Percentiles rank a stretch among this genome's conserved stretches.
These are phyloP conservation scores for Beroe forskalii DNA, from an alignment of 37 sponge, comb jelly and placozoan genomes.

Conservation along the genomic window DNA sequence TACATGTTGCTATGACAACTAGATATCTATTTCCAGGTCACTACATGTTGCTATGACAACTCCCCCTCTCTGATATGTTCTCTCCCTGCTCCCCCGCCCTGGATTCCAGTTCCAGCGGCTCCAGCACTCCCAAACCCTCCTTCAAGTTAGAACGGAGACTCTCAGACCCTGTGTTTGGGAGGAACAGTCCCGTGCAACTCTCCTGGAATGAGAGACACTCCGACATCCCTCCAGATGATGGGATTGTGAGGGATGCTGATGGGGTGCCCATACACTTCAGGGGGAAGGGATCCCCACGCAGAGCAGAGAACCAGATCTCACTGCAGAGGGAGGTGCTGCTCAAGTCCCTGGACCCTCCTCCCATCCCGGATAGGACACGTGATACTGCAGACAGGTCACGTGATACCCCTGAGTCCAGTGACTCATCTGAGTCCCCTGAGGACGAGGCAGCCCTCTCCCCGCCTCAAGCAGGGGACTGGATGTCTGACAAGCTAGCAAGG, in stretches of 20 bases:
- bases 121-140: neutral
- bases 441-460: too few relatives aligned
- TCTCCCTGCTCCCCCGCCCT: too few relatives aligned
- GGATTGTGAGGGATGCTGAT: neutral
- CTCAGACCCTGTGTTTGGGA: neutral
- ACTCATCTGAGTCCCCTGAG: too few relatives aligned
- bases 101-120: neutral
- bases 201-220: neutral
- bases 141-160: neutral
- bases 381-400: neutral
- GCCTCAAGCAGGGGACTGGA: neutral
- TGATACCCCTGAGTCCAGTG: too few relatives aligned
- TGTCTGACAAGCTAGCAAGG: neutral
- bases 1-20: too few relatives aligned
- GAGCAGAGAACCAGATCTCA: neutral
- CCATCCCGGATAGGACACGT: neutral
- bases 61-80: too few relatives aligned
- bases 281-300: neutral
- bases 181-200: neutral
- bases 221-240: neutral
- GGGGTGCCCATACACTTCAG: neutral
- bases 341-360: neutral
- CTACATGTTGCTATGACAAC: too few relatives aligned
- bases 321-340: neutral
- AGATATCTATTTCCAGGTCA: too few relatives aligned